Percentiles rank a stretch among this genome's conserved stretches.
Evolutionary conservation across 2,888 invertebrate genomes (phyloP).

Genomic region (Thymelicus lineola): DNA sequence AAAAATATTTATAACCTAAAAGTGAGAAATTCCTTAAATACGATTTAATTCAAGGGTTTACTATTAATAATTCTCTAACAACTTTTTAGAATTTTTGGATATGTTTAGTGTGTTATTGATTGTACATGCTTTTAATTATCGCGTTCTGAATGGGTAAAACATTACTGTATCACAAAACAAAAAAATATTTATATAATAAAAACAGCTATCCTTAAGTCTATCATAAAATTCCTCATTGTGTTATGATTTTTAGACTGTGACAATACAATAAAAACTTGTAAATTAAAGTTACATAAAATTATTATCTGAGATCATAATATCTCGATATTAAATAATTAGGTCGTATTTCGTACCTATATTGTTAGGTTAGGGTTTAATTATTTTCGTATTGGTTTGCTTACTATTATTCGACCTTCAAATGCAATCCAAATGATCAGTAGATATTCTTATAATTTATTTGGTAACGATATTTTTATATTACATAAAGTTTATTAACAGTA

Average conservation of each 20-base stretch:
- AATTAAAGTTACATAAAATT: too few relatives aligned
- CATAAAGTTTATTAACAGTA: too few relatives aligned
- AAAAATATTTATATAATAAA: background rate
- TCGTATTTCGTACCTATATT: too few relatives aligned
- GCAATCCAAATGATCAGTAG: too few relatives aligned
- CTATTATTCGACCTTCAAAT: too few relatives aligned
- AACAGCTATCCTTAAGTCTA: background rate
- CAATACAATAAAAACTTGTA: too few relatives aligned
- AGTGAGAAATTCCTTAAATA: background rate
- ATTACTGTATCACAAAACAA: background rate
- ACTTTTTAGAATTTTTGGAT: constrained; percentile 16
- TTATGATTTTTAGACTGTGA: too few relatives aligned
- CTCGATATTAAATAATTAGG: too few relatives aligned
- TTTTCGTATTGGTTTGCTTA: too few relatives aligned
- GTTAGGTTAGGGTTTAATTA: too few relatives aligned
- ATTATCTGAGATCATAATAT: too few relatives aligned
- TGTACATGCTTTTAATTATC: background rate
- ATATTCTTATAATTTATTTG: too few relatives aligned
- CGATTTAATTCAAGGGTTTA: background rate
- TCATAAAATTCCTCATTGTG: background rate
- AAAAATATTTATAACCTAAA: background rate
- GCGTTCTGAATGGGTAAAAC: background rate
- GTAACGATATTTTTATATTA: background rate
- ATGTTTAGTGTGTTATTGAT: constrained; percentile 25
- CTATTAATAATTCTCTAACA: constrained; percentile 9